Evolutionary conservation across 2,888 invertebrate genomes (phyloP).

Genomic region (Anaspis maculata): DNA sequence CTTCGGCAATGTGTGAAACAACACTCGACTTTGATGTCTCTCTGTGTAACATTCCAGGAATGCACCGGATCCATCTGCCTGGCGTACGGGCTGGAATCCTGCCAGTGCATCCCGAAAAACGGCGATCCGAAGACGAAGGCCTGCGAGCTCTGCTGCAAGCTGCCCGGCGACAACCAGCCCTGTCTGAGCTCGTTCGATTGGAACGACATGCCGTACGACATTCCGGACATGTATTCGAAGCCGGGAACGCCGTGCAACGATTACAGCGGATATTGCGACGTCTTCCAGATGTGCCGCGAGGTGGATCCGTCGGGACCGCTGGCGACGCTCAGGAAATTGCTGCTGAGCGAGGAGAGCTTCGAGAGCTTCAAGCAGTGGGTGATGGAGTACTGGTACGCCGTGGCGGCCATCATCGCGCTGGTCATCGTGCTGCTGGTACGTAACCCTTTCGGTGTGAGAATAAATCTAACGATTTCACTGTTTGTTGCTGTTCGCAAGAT

Average conservation of each 20-base stretch:
- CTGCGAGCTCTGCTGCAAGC: conserved; percentile 88
- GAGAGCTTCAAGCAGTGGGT: conserved; percentile 84
- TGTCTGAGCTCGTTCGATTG: conserved; percentile 86
- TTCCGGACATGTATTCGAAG: conserved; percentile 88
- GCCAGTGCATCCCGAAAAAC: conserved; percentile 78
- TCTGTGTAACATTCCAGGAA: conserved; percentile 50
- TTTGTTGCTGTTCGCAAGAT: too few species aligned
- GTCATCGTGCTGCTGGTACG: conserved; percentile 76
- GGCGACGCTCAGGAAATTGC: conserved; percentile 76
- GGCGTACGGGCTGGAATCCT: conserved; percentile 91
- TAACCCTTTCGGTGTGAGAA: too few species aligned
- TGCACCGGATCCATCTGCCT: conserved; percentile 98
- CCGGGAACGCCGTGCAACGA: conserved; percentile 92
- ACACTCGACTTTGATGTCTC: neutral
- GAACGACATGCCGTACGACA: conserved; percentile 82
- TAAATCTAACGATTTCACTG: too few species aligned
- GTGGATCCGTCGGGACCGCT: conserved; percentile 90
- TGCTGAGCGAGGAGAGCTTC: conserved; percentile 83
- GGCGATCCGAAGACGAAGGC: conserved; percentile 77
- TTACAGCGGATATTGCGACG: conserved; percentile 77
- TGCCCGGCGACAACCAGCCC: conserved; percentile 70
- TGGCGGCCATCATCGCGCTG: conserved; percentile 63
- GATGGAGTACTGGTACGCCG: conserved; percentile 85
- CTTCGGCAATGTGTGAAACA: conserved; percentile 1
- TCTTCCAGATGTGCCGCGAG: conserved; percentile 74